A percentile compares a stretch with the other conserved stretches of the same genome.
Evolutionary conservation across 2,797 vertebrate genomes (phyloP).

Genomic region (Cynodonichthys magdalenae): DNA sequence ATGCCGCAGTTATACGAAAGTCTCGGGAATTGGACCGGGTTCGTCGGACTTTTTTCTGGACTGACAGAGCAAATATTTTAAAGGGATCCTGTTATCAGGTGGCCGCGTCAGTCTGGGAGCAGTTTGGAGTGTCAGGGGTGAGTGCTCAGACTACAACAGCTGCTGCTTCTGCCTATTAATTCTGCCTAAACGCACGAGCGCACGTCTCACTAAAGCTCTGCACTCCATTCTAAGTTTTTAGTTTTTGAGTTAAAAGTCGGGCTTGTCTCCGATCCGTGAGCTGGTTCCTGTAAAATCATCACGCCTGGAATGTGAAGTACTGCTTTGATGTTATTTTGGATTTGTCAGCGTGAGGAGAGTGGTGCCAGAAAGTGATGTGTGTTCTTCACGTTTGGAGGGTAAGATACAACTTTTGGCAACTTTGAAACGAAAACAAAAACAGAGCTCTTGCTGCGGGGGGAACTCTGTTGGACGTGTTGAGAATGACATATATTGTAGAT

Average conservation of each 20-base stretch:
- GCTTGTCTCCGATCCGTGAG: slow-evolving; percentile 44
- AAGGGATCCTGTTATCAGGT: slow-evolving; percentile 41
- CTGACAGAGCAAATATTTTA: slow-evolving; percentile 45
- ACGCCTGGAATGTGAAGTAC: slow-evolving; percentile 53
- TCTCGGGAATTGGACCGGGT: slow-evolving; percentile 32
- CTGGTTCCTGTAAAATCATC: slow-evolving; percentile 54
- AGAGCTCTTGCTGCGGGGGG: slow-evolving; percentile 21
- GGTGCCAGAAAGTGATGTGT: slow-evolving; percentile 50
- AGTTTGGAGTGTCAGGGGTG: slow-evolving; percentile 52
- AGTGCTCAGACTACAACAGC: slow-evolving; percentile 46
- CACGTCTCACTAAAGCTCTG: slow-evolving; percentile 10
- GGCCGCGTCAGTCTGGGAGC: slow-evolving; percentile 51
- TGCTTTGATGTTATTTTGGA: slow-evolving; percentile 72
- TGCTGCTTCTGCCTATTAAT: slow-evolving; percentile 8
- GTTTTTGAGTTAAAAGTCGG: slow-evolving; percentile 48
- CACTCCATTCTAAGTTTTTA: slow-evolving; percentile 19
- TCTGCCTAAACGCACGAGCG: neutral
- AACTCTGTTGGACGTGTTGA: slow-evolving; percentile 2
- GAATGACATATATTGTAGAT: neutral
- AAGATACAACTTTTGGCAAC: slow-evolving; percentile 40
- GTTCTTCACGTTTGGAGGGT: slow-evolving; percentile 20
- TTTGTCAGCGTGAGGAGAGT: slow-evolving; percentile 42
- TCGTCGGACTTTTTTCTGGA: slow-evolving; percentile 42
- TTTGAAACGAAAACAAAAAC: slow-evolving; percentile 59
- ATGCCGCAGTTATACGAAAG: slow-evolving; percentile 53